Conservation (phyloP, 2,888 invertebrate species). For the Drosophila phalerata region DNA sequence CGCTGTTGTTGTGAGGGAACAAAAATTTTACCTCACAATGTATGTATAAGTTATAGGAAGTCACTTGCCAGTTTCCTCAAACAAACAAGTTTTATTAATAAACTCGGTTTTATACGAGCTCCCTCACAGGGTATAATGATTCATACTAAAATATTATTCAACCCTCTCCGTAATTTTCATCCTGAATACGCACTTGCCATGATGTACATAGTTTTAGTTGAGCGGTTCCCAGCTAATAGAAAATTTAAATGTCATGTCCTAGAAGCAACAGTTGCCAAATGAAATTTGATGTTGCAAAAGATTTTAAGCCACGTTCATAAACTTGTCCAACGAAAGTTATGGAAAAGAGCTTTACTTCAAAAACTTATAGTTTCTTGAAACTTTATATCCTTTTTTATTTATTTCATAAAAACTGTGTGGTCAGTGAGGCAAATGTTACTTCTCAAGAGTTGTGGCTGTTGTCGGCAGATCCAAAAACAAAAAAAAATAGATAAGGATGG, state of each 20-base stretch:
- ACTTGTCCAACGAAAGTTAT: conserved; percentile 65
- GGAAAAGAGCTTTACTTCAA: conserved; percentile 18
- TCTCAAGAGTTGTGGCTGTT: conserved; percentile 58
- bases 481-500: background rate
- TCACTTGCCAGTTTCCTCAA: too few species aligned
- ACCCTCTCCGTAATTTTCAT: too few species aligned
- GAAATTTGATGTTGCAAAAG: conserved; percentile 64
- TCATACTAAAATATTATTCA: too few species aligned
- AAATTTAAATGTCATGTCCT: conserved; percentile 66
- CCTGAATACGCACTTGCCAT: conserved; percentile 48
- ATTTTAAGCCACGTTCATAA: conserved; percentile 74
- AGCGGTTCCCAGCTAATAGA: conserved; percentile 62
- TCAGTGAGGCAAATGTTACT: conserved; percentile 74
- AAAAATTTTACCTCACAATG: too few species aligned
- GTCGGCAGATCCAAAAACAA: conserved; percentile 19
- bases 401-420: conserved; percentile 61
- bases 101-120: too few species aligned
- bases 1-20: too few species aligned
- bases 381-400: conserved; percentile 17
- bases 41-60: too few species aligned
- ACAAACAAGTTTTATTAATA: too few species aligned
- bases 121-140: too few species aligned
- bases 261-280: conserved; percentile 64
- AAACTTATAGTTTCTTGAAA: conserved; percentile 50
- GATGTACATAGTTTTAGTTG: conserved; percentile 21